Evolutionary conservation across 2,888 invertebrate species (phyloP).

Genomic region (Portevinia maculata): DNA sequence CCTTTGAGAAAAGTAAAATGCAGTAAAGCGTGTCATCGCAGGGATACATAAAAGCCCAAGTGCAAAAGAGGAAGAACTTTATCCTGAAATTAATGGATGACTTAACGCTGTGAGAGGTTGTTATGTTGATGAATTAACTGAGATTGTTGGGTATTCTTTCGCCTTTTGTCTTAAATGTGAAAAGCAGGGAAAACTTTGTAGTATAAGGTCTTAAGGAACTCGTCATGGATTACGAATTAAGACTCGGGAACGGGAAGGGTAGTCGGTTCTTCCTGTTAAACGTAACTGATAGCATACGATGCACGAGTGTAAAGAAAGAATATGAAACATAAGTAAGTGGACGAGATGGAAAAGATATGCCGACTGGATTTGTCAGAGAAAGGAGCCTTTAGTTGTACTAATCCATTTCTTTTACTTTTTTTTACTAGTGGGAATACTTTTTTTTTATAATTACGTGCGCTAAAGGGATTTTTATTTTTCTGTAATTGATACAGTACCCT

Average conservation of each 20-base stretch:
- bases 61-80: conserved; percentile 31
- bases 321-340: too few species aligned
- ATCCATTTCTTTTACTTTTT: too few species aligned
- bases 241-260: conserved; percentile 6
- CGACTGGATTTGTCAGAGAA: too few species aligned
- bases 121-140: conserved; percentile 69
- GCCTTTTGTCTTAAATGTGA: conserved; percentile 18
- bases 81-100: conserved; percentile 66
- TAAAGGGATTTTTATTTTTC: too few species aligned
- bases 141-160: conserved; percentile 11
- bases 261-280: background rate
- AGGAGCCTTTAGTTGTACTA: too few species aligned
- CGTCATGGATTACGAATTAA: conserved; percentile 49
- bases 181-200: conserved; percentile 40
- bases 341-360: too few species aligned
- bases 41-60: conserved; percentile 21
- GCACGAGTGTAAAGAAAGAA: background rate
- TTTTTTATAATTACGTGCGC: too few species aligned
- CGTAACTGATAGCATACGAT: background rate
- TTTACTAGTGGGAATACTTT: too few species aligned
- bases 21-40: conserved; percentile 47
- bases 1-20: conserved; percentile 36
- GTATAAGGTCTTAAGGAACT: conserved; percentile 46
- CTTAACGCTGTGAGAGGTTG: conserved; percentile 66
- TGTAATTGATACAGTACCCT: too few species aligned